Evolutionary conservation across 1,140 invertebrate species (phyloP), one percentile per base, ranked within the genome.

Genomic region (Macrobrachium nipponense): DNA sequence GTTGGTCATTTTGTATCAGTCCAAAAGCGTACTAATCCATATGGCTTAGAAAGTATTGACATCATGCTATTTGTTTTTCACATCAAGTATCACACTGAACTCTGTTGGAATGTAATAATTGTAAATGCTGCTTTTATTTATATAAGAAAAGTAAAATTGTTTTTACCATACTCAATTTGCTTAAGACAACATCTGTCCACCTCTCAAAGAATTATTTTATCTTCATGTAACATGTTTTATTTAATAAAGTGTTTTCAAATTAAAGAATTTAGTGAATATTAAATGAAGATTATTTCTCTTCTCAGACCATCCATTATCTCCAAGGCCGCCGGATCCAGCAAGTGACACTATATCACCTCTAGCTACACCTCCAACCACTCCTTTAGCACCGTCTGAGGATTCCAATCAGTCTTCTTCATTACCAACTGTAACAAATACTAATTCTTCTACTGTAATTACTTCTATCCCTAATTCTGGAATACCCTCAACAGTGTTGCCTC

Each of bases 351-450:
- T 90, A 70, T 93, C 93, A 5, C 93, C 93, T 8, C 90, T 94
- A 60, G 93, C 92, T 7, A 93, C 93, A 17, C 94, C 94, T 58
- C 93, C 93, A 17, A 92, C 93, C 18, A 94, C 93, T 64, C 93
- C 94, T 6, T 90, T 91, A 60, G 90, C 91, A 62, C 87, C 90
- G 77, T 80, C 76, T 82, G 88, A 91, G 92, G 89, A 89, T 91
- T 89, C 88, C 90, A 89, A 90, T 91, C 76, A 85, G 36, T 88
- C 87, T 17, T 86, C 84, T 2, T 82, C 76, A 72, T 75, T 78
- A 23, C 73, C 79, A 27, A 68, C 80, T 66, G 60, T 79, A 64
- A 10, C 82, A 36, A 60, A 23, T 70, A n/a, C 68, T 62, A 79
- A 64, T 75, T 15, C 59, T 61, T 73, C 81, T 58, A 70, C 36